A percentile compares a stretch with the other conserved stretches of the same genome.
Conservation (phyloP, 1,140 invertebrate species). For the Pseudomyrmex cubaensis region DNA sequence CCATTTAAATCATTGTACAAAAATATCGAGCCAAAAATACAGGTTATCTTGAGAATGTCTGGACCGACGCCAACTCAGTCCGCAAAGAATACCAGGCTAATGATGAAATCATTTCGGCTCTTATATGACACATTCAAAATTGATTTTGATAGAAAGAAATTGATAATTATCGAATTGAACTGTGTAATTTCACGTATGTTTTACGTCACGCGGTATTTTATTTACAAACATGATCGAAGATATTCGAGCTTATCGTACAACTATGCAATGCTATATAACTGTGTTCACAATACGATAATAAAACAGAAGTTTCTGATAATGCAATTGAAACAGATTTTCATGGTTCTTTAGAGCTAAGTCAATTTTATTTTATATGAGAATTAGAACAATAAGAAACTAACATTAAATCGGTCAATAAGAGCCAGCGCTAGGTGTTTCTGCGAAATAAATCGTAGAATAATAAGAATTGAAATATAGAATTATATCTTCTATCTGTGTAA, state of each 20-base stretch:
- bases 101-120: conserved; percentile 33
- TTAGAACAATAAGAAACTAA: too few relatives aligned
- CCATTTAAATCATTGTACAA: conserved; percentile 49
- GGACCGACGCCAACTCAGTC: conserved; percentile 30
- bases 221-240: conserved; percentile 25
- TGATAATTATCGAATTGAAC: not conserved
- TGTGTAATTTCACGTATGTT: too few relatives aligned
- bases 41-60: conserved; percentile 48
- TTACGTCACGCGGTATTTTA: not conserved
- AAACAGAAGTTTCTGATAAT: not conserved
- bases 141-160: not conserved
- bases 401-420: too few relatives aligned
- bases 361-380: too few relatives aligned
- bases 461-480: too few relatives aligned
- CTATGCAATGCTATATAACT: conserved; percentile 15
- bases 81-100: conserved; percentile 40
- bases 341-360: too few relatives aligned
- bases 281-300: not conserved
- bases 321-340: conserved; percentile 28
- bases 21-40: conserved; percentile 39
- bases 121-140: conserved; percentile 19
- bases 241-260: conserved; percentile 42
- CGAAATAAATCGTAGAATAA: too few relatives aligned
- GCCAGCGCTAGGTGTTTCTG: too few relatives aligned
- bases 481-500: too few relatives aligned